Percentiles rank a stretch among this genome's conserved stretches.
These are phyloP conservation scores for Eciton burchellii DNA, from an alignment of 1,140 invertebrate genomes.

Conservation along the genomic window DNA sequence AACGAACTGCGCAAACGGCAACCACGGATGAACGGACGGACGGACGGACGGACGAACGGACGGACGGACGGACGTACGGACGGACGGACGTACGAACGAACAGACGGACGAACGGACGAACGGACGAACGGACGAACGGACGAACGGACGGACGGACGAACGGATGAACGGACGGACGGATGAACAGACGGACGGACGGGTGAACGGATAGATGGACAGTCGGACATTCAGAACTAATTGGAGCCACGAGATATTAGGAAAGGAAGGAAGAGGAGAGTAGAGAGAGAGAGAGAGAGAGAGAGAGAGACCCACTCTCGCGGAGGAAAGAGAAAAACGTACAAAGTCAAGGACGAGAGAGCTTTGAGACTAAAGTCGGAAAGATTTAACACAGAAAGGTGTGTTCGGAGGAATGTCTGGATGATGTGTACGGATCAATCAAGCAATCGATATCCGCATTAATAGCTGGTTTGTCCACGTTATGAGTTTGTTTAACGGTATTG, in stretches of 20 bases:
- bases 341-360: slow-evolving; percentile 43
- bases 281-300: no score
- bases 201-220: slow-evolving; percentile 69
- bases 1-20: slow-evolving; percentile 67
- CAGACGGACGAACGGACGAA: slow-evolving; percentile 60
- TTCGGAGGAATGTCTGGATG: slow-evolving; percentile 64
- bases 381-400: slow-evolving; percentile 62
- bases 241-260: slow-evolving; percentile 81
- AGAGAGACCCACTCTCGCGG: slow-evolving; percentile 15
- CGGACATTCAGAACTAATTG: slow-evolving; percentile 81
- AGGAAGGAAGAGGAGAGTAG: slow-evolving; percentile 57
- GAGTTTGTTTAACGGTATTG: slow-evolving; percentile 77
- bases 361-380: neutral
- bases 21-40: slow-evolving; percentile 53
- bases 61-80: slow-evolving; percentile 56
- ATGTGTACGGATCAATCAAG: slow-evolving; percentile 67
- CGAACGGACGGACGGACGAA: slow-evolving; percentile 66
- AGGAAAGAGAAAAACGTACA: slow-evolving; percentile 46
- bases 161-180: slow-evolving; percentile 55
- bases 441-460: slow-evolving; percentile 67
- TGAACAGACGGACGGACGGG: slow-evolving; percentile 50
- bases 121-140: slow-evolving; percentile 71
- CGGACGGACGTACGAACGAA: no score
- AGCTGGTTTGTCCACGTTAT: slow-evolving; percentile 66
- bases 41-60: slow-evolving; percentile 57